Conservation (phyloP, 1,140 invertebrate species). For the Caenorhabditis inopinata region DNA sequence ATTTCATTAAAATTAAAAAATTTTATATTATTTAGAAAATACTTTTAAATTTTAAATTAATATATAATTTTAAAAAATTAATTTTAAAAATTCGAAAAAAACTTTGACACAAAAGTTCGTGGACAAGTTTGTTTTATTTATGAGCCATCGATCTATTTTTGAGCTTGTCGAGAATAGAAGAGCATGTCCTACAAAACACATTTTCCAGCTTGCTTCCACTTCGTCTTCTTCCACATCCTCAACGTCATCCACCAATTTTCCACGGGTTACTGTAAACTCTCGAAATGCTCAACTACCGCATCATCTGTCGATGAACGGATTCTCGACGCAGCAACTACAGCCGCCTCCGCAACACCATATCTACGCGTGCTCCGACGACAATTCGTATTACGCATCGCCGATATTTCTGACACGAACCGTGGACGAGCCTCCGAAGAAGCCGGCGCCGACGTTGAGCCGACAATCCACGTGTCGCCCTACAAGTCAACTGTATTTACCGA, state of each 20-base stretch:
- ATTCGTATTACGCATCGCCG: slow-evolving; percentile 31
- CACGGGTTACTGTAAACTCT: background rate
- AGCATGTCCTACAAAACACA: too few species aligned
- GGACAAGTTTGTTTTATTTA: too few species aligned
- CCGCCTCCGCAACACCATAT: background rate
- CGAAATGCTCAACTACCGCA: background rate
- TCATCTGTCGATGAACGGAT: background rate
- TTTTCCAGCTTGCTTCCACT: background rate
- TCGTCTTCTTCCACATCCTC: background rate
- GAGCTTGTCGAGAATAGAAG: too few species aligned
- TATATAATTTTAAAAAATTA: too few species aligned
- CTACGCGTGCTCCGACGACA: slow-evolving; percentile 14
- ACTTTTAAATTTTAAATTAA: too few species aligned
- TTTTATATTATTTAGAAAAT: too few species aligned
- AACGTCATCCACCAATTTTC: background rate
- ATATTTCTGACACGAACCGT: background rate
- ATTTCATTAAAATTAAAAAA: too few species aligned
- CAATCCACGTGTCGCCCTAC: slow-evolving; percentile 45
- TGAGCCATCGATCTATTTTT: too few species aligned
- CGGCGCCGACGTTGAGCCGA: slow-evolving; percentile 34
- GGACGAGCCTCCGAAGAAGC: slow-evolving; percentile 31
- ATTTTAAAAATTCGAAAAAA: too few species aligned
- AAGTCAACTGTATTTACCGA: slow-evolving; percentile 39
- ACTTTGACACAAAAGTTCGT: too few species aligned
- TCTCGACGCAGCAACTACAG: background rate